Percentiles rank a stretch among this genome's conserved stretches.
Conservation (phyloP, 2,888 invertebrate species). For the Gryllus longicercus region DNA sequence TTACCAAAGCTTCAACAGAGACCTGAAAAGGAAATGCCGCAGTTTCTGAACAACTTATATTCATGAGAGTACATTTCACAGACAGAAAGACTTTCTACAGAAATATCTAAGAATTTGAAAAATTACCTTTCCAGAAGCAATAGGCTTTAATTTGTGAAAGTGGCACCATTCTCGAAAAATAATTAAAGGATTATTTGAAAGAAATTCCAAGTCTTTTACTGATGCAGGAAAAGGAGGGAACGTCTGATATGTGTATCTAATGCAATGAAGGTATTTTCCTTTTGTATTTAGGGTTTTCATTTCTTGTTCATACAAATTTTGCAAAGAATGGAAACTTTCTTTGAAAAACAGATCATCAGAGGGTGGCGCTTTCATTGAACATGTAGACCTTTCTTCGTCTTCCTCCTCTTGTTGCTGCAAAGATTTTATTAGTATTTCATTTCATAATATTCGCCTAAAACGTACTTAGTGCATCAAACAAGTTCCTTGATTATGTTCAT, state of each 20-base stretch:
- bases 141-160: not conserved
- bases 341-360: not conserved
- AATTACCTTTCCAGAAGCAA: not conserved
- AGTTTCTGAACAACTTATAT: not conserved
- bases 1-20: not conserved
- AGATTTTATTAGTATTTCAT: not conserved
- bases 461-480: not conserved
- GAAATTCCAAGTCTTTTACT: not conserved
- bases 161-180: constrained; percentile 9
- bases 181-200: not conserved
- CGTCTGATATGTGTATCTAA: not conserved
- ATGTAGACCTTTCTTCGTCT: not conserved
- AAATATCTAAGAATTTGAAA: not conserved
- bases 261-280: not conserved
- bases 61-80: not conserved
- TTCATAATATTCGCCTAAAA: not conserved
- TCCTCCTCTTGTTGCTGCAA: not conserved
- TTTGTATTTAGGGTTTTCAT: not conserved
- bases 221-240: not conserved
- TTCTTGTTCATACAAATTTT: not conserved
- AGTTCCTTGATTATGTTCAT: not conserved
- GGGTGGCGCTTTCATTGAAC: too few species aligned
- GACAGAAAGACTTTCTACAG: not conserved
- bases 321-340: not conserved
- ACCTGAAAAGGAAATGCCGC: not conserved